Evolutionary conservation across 2,888 invertebrate genomes (phyloP), one percentile per base, ranked within the genome.

Genomic region (Tineola bisselliella): DNA sequence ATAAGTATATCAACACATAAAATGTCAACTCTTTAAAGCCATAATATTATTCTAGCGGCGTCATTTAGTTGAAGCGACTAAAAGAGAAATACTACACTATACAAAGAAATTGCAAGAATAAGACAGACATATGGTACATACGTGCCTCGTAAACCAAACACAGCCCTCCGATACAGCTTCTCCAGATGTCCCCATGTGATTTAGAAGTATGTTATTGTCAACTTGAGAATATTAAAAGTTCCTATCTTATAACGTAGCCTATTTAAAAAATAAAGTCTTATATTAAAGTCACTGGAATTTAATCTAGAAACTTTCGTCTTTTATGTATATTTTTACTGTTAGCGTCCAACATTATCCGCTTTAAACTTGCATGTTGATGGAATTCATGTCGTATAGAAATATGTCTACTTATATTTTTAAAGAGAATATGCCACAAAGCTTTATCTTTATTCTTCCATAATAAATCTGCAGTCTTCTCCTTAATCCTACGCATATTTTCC

Each of bases 401-500:
- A 70, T 87, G 87, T 68, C 81, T 81, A 74, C 86, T 88, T 69
- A 88, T 87, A 73, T 88, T 88, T 71, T 88, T 88, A 69, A 88
- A 88, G 65, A 88, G 70, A 73, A 88, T 88, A 69, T 86, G 87
- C 88, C 88, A 88, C 69, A 88, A 68, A 60, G 87, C 84, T 77
- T 86, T 87, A 70, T 88, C 88, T 69, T 87, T 87, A 71, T 87
- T 83, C 75, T 87, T 87, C 88, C 87, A 88, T 76, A 88, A 81
- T 80, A 88, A 83, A 82, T 87, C 87, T 70, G 84, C 80, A 72
- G 88, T 88, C 76, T 82, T 86, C 77, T 88, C 88, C 73, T 84
- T 87, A 80, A 88, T 88, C 79, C 87, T 81, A 73, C 87, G 87
- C 80, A 88, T 87, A 81, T 88, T 88, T 84, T 88, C 88, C 74